phyloP scores from a whole-genome alignment of 2,113 vertebrate species.

The Phaetusa simplex region DNA sequence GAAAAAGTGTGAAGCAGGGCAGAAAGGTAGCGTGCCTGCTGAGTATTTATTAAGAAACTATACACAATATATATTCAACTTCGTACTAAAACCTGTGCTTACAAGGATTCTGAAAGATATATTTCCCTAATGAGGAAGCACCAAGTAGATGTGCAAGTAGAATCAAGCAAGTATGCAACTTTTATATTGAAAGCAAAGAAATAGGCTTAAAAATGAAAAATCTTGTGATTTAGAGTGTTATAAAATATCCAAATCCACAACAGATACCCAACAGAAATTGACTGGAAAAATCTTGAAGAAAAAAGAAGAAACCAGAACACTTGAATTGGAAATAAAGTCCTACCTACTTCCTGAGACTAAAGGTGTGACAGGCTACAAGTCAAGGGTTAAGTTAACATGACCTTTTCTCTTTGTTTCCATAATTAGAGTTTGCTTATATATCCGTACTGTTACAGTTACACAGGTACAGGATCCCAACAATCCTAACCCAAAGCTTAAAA shows the following conservation, averaged over 20 bases:
- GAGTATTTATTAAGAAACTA: background rate
- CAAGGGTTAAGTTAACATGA: background rate
- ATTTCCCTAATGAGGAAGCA: background rate
- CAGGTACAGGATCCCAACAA: background rate
- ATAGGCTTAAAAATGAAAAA: background rate
- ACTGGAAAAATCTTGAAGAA: background rate
- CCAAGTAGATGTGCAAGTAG: background rate
- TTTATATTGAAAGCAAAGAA: background rate
- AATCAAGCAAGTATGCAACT: background rate
- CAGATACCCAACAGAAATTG: background rate
- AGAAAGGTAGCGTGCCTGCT: background rate
- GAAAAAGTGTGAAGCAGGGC: background rate
- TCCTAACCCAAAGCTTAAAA: background rate
- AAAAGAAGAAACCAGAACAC: background rate
- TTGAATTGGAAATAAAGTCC: background rate
- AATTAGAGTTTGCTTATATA: background rate
- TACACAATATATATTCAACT: background rate
- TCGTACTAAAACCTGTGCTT: background rate
- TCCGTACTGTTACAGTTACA: background rate
- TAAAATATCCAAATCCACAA: background rate
- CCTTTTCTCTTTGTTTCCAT: background rate
- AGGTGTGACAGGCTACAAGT: background rate
- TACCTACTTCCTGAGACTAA: background rate
- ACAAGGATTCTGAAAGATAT: background rate
- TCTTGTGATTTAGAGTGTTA: background rate